Evolutionary conservation across 2,113 vertebrate species (phyloP), one percentile per base, ranked within the genome.

Genomic region (Ceratotherium simum): DNA sequence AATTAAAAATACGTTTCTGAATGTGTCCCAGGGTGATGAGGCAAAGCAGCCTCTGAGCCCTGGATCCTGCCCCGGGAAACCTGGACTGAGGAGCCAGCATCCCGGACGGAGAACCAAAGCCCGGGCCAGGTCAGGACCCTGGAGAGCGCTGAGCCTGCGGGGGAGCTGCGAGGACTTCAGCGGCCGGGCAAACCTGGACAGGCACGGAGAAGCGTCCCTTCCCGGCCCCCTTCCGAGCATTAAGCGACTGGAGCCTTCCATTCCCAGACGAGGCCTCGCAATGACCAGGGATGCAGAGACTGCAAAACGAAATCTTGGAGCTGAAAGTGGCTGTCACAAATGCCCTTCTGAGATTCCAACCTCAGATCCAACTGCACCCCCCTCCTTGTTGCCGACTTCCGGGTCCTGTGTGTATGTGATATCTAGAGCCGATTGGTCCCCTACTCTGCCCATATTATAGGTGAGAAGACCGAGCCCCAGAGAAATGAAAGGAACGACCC

Each of bases 61-160:
- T 39, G 56, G 4, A 6, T 72, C 13, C 81, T 18, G 14, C n/a
- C 16, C n/a, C 54, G 0, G 0, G 64, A 64, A 42, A 42, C 42
- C 33, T 87, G 62, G 23, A 20, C 4, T 9, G 31, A 79, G 48
- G 10, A 67, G 33, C 20, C 23, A 36, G 58, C 10, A 17, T 79
- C 56, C 6, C 8, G 51, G 31, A 46, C 48, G 20, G 23, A 31
- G 62, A 70, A 42, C 5, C 6, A 17, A 36, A 29, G 33, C 14
- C 25, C 36, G 51, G 51, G 18, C 31, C 10, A 6, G 5, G 33
- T 90, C 96, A 97, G 97, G 67, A 97, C 96, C 95, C 31, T 94
- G 97, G 97, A 97, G 88, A 98, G 97, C 95, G 72, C 83, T 21
- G 0, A n/a, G 33, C 5, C 67, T 1, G 23, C 0, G 0, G 16